Evolutionary conservation across 64 coral and sea anemone species (phyloP), one percentile per base, ranked within the genome.

Genomic region (Actinia equina): DNA sequence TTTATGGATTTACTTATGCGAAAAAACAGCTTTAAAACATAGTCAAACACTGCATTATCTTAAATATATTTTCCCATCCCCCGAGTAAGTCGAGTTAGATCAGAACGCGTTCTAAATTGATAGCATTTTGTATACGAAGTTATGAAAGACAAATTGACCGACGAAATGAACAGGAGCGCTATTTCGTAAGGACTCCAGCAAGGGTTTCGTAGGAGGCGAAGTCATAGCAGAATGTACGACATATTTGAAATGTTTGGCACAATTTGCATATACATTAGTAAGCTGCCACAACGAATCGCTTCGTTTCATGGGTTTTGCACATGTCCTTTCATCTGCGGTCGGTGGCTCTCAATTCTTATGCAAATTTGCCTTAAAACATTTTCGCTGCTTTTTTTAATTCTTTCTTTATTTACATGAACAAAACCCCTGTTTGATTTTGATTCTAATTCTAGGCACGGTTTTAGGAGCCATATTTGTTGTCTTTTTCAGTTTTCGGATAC

Each of bases 281-380:
- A 51, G 84, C 90, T 82, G 84, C 77, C 84, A 87, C n/a, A 79
- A 82, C 79, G 69, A 86, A 84, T 91, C 77, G 60, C 86, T 87
- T 64, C 61, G 84, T 92, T 92, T 87, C 90, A 87, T 87, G 90
- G 90, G 23, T 81, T 37, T 82, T 92, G 86, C 90, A 87, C 90
- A 92, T 92, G 90, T 86, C 77, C 25, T 86, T 92, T 87, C 78
- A 91, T 91, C 83, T 91, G 76, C 44, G 54, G 83, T 84, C 45
- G 43, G 65, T 69, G 67, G 57, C 89, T n/a, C 25, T 86, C 83
- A 70, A 91, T 91, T 91, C 89, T 86, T 87, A 92, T 92, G 90
- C 84, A 71, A 87, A 87, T 87, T 51, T 60, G 83, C 7, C 18
- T 18, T 11, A 60, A 15, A 85, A n/a, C 55, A 85, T 63, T 85